phyloP scores from a whole-genome alignment of 1,140 invertebrate species.

The Radopholus similis region DNA sequence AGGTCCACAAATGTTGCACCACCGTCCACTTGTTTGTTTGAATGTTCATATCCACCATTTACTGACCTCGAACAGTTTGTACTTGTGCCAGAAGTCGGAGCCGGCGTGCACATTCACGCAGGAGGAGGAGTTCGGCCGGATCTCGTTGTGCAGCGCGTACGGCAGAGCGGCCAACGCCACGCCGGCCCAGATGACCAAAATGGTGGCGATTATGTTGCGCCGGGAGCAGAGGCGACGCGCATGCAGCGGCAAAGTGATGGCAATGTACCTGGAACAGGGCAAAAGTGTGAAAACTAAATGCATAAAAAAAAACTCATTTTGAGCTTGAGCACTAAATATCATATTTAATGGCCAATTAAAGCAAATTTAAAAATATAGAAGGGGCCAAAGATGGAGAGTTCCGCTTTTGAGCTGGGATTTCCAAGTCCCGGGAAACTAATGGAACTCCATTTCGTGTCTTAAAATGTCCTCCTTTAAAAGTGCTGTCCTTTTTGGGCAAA shows the following conservation, averaged over 20 bases:
- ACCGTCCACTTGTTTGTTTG: no score
- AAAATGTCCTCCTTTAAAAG: background rate
- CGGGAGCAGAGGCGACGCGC: slow-evolving; percentile 49
- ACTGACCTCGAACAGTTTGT: background rate
- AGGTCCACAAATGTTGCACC: no score
- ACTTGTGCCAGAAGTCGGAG: slow-evolving; percentile 24
- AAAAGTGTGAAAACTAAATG: no score
- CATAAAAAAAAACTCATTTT: no score
- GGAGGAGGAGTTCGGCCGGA: background rate
- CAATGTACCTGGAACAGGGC: slow-evolving; percentile 48
- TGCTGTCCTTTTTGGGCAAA: background rate
- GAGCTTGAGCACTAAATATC: no score
- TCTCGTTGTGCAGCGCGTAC: slow-evolving; percentile 46
- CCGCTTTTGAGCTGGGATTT: no score
- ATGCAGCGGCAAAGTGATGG: slow-evolving; percentile 54
- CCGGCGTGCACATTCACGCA: slow-evolving; percentile 3
- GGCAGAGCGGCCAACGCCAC: slow-evolving; percentile 46
- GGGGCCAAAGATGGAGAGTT: no score
- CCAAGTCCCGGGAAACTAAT: no score
- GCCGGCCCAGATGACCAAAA: slow-evolving; percentile 41
- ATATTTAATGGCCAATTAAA: no score
- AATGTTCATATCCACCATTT: no score
- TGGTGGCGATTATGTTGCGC: slow-evolving; percentile 46
- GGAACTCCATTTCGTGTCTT: background rate
- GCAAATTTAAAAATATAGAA: no score